Percentiles rank a stretch among this genome's conserved stretches.
phyloP scores from a whole-genome alignment of 2,888 invertebrate species.

The Chrysina gloriosa region DNA sequence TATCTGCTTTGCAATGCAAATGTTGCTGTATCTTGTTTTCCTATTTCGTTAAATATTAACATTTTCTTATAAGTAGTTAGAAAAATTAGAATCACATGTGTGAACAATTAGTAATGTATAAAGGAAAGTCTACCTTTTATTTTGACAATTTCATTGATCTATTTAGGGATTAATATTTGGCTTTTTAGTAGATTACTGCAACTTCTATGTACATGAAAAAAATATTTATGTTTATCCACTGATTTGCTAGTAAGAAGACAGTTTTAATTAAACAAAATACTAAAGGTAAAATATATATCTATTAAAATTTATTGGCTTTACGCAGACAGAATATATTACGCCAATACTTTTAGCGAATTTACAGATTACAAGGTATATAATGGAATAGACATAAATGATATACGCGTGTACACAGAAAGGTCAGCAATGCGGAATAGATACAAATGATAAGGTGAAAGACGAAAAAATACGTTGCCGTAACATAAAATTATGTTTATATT shows the following conservation, averaged over 20 bases:
- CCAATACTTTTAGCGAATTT: conserved; percentile 4
- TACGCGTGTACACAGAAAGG: conserved; percentile 1
- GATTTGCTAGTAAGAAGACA: neutral
- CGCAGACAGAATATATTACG: neutral
- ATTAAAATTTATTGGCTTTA: neutral
- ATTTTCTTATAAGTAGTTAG: too few species aligned
- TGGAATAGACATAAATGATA: conserved; percentile 12
- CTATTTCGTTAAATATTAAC: too few species aligned
- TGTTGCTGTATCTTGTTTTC: too few species aligned
- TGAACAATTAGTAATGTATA: too few species aligned
- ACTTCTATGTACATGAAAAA: too few species aligned
- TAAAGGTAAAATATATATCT: neutral
- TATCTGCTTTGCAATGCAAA: too few species aligned
- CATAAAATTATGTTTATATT: conserved; percentile 16
- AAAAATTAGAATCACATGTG: too few species aligned
- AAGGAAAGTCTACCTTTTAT: too few species aligned
- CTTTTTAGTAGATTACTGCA: too few species aligned
- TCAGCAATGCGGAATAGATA: conserved; percentile 21
- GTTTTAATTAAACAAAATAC: neutral
- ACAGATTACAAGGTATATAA: conserved; percentile 6
- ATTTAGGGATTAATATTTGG: too few species aligned
- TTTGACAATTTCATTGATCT: too few species aligned
- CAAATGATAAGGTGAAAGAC: neutral
- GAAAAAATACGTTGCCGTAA: conserved; percentile 6
- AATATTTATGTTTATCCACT: neutral